A percentile compares a stretch with the other conserved stretches of the same genome.
These are phyloP conservation scores for Cephalotes varians DNA, from an alignment of 2,888 invertebrate species.

Conservation along the genomic window DNA sequence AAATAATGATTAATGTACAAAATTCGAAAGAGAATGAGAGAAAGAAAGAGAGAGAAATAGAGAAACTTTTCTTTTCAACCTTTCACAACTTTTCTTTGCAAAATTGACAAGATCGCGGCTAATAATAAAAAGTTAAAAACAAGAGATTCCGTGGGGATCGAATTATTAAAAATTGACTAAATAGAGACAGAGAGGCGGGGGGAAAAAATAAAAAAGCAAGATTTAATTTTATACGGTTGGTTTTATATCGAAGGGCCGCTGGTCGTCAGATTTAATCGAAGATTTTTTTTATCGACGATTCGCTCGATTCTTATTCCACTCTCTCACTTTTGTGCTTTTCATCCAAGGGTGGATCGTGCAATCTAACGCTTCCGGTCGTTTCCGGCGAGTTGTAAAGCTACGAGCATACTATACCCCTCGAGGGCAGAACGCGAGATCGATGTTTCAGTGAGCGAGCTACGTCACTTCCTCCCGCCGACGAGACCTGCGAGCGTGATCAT, in stretches of 20 bases:
- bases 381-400: constrained; percentile 36
- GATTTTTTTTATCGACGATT: constrained; percentile 41
- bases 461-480: constrained; percentile 12
- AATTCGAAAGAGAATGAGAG: no score
- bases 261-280: constrained; percentile 67
- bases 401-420: not conserved
- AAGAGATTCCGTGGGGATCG: constrained; percentile 62
- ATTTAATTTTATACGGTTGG: constrained; percentile 70
- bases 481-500: constrained; percentile 16
- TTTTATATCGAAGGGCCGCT: constrained; percentile 53
- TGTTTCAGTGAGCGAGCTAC: constrained; percentile 28
- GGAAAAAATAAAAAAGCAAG: constrained; percentile 21
- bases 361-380: constrained; percentile 35
- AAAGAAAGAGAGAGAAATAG: no score
- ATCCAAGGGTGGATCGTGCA: constrained; percentile 18
- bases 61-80: not conserved
- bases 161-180: constrained; percentile 71
- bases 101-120: constrained; percentile 50
- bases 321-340: constrained; percentile 44
- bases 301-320: constrained; percentile 41
- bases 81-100: not conserved
- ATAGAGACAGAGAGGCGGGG: constrained; percentile 1
- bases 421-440: constrained; percentile 34
- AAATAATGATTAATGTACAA: no score
- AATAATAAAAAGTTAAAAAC: constrained; percentile 70